These are phyloP conservation scores for Uropsilus gracilis DNA, from an alignment of 2,113 vertebrate species.

Conservation along the genomic window DNA sequence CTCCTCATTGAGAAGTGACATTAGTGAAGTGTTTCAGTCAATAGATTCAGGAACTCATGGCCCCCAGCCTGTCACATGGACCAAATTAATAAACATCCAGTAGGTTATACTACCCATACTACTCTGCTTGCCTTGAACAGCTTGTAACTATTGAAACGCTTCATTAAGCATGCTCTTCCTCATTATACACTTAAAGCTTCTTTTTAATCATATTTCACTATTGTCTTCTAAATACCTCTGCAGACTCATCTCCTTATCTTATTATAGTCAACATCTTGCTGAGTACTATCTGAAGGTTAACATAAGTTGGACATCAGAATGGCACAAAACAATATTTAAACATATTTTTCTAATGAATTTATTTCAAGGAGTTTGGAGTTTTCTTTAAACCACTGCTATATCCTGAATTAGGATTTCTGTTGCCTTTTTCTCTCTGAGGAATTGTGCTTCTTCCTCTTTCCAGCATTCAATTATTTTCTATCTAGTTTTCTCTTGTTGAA, in stretches of 20 bases:
- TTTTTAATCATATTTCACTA: slow-evolving; percentile 34
- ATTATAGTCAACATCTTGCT: slow-evolving; percentile 70
- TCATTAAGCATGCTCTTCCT: not conserved
- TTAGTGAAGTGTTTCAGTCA: not conserved
- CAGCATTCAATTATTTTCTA: not conserved
- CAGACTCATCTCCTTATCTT: slow-evolving; percentile 67
- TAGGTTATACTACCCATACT: not conserved
- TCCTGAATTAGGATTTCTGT: not conserved
- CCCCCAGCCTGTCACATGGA: not conserved
- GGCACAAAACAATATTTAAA: not conserved
- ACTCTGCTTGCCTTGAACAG: slow-evolving; percentile 29
- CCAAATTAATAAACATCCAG: not conserved
- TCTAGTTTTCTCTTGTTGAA: not conserved
- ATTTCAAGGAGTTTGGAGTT: not conserved
- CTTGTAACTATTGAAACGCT: slow-evolving; percentile 54
- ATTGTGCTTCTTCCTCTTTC: not conserved
- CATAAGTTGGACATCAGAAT: not conserved
- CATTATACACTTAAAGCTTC: slow-evolving; percentile 52
- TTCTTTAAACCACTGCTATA: not conserved
- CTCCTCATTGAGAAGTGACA: not conserved
- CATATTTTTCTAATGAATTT: not conserved
- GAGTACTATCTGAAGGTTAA: slow-evolving; percentile 63
- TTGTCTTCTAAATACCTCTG: slow-evolving; percentile 52
- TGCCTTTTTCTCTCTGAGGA: not conserved
- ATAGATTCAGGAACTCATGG: not conserved